phyloP scores from a whole-genome alignment of 2,888 invertebrate genomes.

The Clusia tigrina region DNA sequence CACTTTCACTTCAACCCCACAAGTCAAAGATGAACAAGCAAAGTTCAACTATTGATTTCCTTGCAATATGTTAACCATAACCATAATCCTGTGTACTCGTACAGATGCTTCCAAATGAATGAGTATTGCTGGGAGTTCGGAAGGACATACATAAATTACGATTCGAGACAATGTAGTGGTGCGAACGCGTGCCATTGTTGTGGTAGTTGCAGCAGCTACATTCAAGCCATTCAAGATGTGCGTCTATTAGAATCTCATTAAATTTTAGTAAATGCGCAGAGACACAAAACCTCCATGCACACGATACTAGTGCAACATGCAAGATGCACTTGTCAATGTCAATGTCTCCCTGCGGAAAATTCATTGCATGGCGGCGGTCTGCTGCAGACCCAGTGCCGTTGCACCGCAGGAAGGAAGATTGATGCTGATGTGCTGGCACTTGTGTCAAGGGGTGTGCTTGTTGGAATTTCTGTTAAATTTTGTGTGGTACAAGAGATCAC shows the following conservation, averaged over 20 bases:
- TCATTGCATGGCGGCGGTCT: conserved; percentile 1
- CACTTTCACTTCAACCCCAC: conserved; percentile 6
- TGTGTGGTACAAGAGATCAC: conserved; percentile 36
- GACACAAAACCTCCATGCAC: conserved; percentile 25
- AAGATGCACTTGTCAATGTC: conserved; percentile 54
- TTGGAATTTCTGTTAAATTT: conserved; percentile 25
- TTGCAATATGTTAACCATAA: neutral
- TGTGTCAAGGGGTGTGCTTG: conserved; percentile 35
- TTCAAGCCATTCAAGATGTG: conserved; percentile 24
- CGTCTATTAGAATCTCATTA: conserved; percentile 61
- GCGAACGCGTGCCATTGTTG: conserved; percentile 50
- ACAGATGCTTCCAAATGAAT: conserved; percentile 40
- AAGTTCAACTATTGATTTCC: conserved; percentile 26
- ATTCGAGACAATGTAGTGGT: conserved; percentile 29
- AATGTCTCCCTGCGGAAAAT: conserved; percentile 40
- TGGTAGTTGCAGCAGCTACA: neutral
- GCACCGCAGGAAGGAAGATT: conserved; percentile 33
- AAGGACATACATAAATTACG: conserved; percentile 51
- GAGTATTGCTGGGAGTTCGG: conserved; percentile 20
- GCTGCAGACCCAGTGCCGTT: neutral
- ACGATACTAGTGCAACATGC: conserved; percentile 8
- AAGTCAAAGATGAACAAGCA: neutral
- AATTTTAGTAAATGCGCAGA: conserved; percentile 55
- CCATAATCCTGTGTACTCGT: neutral
- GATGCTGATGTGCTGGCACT: conserved; percentile 39